A percentile compares a stretch with the other conserved stretches of the same genome.
phyloP scores from a whole-genome alignment of 2,113 vertebrate species.

The Holacanthus passer region DNA sequence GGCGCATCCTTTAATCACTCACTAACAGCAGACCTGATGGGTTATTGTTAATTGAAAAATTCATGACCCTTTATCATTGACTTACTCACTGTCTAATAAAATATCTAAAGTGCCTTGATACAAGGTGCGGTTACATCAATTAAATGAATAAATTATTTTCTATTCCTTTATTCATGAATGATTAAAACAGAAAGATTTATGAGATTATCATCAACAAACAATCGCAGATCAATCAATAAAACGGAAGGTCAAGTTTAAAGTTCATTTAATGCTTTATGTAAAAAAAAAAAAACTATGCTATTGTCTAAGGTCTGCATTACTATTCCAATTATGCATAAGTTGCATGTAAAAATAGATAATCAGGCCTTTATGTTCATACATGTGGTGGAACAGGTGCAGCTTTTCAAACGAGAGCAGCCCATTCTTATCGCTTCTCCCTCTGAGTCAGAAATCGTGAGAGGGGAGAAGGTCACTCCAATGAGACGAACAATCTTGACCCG shows the following conservation, averaged over 20 bases:
- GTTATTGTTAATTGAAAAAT: background rate
- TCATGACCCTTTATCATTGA: background rate
- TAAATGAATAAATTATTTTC: background rate
- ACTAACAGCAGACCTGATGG: background rate
- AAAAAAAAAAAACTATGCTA: background rate
- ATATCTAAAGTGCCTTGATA: background rate
- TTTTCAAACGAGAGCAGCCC: conserved; percentile 59
- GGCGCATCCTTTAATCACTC: background rate
- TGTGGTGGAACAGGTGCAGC: conserved; percentile 78
- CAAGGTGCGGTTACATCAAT: background rate
- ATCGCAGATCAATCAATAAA: background rate
- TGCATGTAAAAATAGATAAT: conserved; percentile 73
- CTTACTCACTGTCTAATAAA: background rate
- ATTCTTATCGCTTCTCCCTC: conserved; percentile 58
- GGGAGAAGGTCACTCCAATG: conserved; percentile 71
- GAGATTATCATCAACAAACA: conserved; percentile 19
- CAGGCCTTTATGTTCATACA: conserved; percentile 53
- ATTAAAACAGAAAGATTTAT: conserved; percentile 12
- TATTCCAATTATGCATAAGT: conserved; percentile 31
- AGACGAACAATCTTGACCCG: conserved; percentile 63
- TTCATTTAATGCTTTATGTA: background rate
- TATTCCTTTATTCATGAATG: background rate
- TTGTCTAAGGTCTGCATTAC: background rate
- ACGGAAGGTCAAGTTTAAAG: background rate
- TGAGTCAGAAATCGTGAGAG: conserved; percentile 75